Evolutionary conservation across 2,113 vertebrate species (phyloP).

Genomic region (Emydocephalus ijimae): DNA sequence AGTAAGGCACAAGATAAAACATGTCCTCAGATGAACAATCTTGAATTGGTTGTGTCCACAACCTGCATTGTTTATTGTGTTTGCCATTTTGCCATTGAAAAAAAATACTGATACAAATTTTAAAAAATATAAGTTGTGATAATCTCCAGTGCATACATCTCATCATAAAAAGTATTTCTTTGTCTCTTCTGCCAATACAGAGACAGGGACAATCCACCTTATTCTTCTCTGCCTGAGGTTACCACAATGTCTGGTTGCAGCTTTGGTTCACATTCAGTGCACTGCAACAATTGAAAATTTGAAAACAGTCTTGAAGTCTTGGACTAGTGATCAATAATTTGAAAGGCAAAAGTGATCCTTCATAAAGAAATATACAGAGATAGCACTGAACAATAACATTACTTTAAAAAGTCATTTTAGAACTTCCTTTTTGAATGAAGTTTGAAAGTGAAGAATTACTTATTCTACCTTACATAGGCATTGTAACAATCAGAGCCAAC

Average conservation of each 20-base stretch:
- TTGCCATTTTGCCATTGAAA: background rate
- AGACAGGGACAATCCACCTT: background rate
- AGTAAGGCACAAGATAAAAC: background rate
- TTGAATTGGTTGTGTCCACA: background rate
- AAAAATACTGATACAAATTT: background rate
- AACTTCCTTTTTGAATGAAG: background rate
- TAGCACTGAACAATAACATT: background rate
- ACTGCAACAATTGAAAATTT: background rate
- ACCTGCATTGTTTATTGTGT: background rate
- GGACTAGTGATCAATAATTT: background rate
- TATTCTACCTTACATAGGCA: background rate
- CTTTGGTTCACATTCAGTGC: background rate
- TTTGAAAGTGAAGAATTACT: background rate
- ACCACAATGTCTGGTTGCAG: background rate
- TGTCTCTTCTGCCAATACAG: background rate
- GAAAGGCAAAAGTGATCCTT: background rate
- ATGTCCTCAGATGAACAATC: background rate
- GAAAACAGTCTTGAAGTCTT: background rate
- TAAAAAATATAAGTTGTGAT: background rate
- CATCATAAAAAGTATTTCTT: background rate
- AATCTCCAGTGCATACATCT: background rate
- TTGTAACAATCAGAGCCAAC: background rate
- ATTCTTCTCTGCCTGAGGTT: background rate
- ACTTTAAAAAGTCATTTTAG: background rate
- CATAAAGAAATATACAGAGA: background rate